Evolutionary conservation across 2,888 invertebrate genomes (phyloP).

Genomic region (Lithophane ornitopus): DNA sequence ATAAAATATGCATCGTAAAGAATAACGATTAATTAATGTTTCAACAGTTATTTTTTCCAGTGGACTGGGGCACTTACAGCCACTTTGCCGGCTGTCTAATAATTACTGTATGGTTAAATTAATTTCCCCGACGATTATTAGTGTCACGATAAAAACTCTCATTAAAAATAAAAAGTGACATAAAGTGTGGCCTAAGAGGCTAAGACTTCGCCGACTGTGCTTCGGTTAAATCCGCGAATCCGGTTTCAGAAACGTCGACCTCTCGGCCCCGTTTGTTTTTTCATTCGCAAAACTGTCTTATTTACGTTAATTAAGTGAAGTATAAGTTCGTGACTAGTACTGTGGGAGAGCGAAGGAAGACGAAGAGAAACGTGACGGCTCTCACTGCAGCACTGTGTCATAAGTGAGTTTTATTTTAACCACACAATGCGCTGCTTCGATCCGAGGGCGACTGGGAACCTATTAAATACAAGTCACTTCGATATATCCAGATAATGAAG

Average conservation of each 20-base stretch:
- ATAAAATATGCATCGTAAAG: slow-evolving; percentile 44
- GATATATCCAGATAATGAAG: slow-evolving; percentile 61
- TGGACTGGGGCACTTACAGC: slow-evolving; percentile 22
- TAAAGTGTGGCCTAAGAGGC: slow-evolving; percentile 82
- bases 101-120: slow-evolving; percentile 69
- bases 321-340: slow-evolving; percentile 90
- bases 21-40: slow-evolving; percentile 43
- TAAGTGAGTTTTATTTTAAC: slow-evolving; percentile 64
- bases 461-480: slow-evolving; percentile 59
- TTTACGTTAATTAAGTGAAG: slow-evolving; percentile 90
- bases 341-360: slow-evolving; percentile 79
- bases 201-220: slow-evolving; percentile 73
- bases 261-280: slow-evolving; percentile 82
- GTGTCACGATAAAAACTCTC: slow-evolving; percentile 78
- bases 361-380: slow-evolving; percentile 79
- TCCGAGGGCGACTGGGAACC: slow-evolving; percentile 46
- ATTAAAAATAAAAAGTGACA: slow-evolving; percentile 86
- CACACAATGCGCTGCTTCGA: slow-evolving; percentile 51
- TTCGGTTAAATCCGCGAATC: slow-evolving; percentile 77
- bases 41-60: slow-evolving; percentile 29
- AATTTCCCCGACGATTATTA: slow-evolving; percentile 73
- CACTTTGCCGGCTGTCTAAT: slow-evolving; percentile 59
- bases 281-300: slow-evolving; percentile 88
- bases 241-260: slow-evolving; percentile 85
- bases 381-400: slow-evolving; percentile 62